Evolutionary conservation across 2,888 invertebrate species (phyloP).

Genomic region (Lasioglossum lativentre): DNA sequence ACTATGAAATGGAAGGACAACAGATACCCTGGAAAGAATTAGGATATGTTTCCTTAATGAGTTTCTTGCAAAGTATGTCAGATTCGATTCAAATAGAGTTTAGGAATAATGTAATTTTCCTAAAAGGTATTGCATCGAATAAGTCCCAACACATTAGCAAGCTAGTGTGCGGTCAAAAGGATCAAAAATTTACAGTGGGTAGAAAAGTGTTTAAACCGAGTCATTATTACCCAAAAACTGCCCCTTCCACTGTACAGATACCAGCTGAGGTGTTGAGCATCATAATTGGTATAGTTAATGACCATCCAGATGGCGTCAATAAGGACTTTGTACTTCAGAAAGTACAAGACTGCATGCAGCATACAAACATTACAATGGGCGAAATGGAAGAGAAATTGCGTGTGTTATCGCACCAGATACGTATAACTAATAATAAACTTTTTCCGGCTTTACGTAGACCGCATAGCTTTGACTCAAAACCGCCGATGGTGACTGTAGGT

Average conservation of each 20-base stretch:
- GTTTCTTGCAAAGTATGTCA: conserved; percentile 68
- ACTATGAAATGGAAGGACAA: conserved; percentile 60
- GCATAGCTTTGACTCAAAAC: not conserved
- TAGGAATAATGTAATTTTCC: conserved; percentile 18
- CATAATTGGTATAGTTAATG: conserved; percentile 53
- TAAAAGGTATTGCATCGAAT: conserved; percentile 67
- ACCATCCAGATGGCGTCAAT: conserved; percentile 60
- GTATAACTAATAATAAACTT: conserved; percentile 37
- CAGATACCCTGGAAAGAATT: conserved; percentile 73
- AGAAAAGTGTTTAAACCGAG: conserved; percentile 43
- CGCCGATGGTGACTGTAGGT: not conserved
- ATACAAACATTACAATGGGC: conserved; percentile 28
- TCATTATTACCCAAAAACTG: conserved; percentile 39
- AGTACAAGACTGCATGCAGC: conserved; percentile 14
- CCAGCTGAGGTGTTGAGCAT: conserved; percentile 43
- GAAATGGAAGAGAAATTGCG: conserved; percentile 66
- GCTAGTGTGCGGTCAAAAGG: conserved; percentile 73
- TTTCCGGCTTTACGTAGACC: conserved; percentile 22
- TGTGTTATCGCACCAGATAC: conserved; percentile 61
- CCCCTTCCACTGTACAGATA: conserved; percentile 35
- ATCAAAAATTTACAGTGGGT: not conserved
- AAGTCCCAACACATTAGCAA: conserved; percentile 73
- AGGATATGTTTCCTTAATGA: conserved; percentile 59
- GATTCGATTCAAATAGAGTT: conserved; percentile 47
- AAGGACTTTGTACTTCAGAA: conserved; percentile 28